Evolutionary conservation across 1,140 invertebrate species (phyloP).

Genomic region (Drosophila micromelanica): DNA sequence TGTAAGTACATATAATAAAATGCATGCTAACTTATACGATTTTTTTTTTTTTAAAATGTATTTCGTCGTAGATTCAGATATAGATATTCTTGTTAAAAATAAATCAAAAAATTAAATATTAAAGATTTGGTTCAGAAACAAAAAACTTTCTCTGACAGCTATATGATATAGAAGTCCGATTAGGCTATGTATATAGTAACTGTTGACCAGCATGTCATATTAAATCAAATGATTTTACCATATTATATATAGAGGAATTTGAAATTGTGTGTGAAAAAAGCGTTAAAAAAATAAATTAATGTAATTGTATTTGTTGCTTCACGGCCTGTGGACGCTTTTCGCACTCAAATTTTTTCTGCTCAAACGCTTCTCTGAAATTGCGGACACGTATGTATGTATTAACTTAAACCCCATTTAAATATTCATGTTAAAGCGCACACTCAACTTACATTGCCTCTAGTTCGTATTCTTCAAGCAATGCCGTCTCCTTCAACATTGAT

Average conservation of each 20-base stretch:
- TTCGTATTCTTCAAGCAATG: slow-evolving; percentile 1
- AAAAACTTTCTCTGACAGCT: no score
- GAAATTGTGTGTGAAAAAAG: slow-evolving; percentile 1
- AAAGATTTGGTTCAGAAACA: no score
- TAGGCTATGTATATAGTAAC: background rate
- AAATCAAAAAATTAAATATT: no score
- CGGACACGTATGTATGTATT: slow-evolving; percentile 1
- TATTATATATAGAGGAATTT: background rate
- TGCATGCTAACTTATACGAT: no score
- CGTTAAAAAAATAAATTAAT: slow-evolving; percentile 1
- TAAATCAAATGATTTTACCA: background rate
- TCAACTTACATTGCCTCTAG: slow-evolving; percentile 18
- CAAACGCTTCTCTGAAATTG: slow-evolving; percentile 12
- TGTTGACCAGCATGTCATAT: background rate
- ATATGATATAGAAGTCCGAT: no score
- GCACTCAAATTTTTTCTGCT: background rate
- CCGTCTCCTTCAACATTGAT: slow-evolving; percentile 2
- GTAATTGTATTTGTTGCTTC: background rate
- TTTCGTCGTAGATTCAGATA: no score
- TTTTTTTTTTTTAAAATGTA: no score
- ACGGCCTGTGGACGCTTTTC: slow-evolving; percentile 3
- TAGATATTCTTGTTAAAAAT: no score
- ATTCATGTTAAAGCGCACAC: background rate
- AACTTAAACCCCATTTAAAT: background rate
- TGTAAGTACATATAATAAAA: no score